Evolutionary conservation across 2,113 vertebrate genomes (phyloP), one percentile per base, ranked within the genome.

Genomic region (Nothobranchius furzeri): DNA sequence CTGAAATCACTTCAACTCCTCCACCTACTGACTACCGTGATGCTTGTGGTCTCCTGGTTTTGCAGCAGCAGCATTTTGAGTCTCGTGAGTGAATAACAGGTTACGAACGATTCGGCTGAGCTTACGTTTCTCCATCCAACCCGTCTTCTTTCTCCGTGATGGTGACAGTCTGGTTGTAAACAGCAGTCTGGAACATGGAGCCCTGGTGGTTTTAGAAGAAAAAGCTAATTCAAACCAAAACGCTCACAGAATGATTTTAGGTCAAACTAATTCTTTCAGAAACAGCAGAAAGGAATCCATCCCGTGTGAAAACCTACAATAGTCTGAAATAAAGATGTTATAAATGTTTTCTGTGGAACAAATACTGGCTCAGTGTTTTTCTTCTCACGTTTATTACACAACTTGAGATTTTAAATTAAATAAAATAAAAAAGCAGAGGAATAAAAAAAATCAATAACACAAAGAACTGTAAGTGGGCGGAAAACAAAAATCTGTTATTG

Each of bases 121-220:
- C 89, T 91, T 73, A 93, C 92, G 92, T 93, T 83, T 94, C 93
- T 81, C 93, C 92, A 15, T 93, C 93, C 66, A 94, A 76, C 30
- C 93, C 92, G 36, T 93, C 92, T 13, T 93, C 93, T 57, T 35
- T 61, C 67, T 94, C 93, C 6, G 12, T 88, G 86, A 93, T 92
- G 66, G 83, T 93, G 78, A 94, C 90, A 0, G 93, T 94, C 87
- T 94, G 91, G 87, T 94, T 94, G 75, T 92, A 94, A 60, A 94
- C 75, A 15, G 93, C 88, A 0, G 85, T 90, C 78, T 93, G 92
- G 75, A 89, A 93, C n/a, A 36, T 20, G 6, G 55, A 83, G 13
- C 91, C 92, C 93, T 93, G 60, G 24, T 55, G 14, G 45, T 47
- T 3, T 9, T 20, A 6, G 2, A 3, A 25, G 9, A 52, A 14